Evolutionary conservation across 2,797 vertebrate species (phyloP).

Genomic region (Urosaurus nigricauda): DNA sequence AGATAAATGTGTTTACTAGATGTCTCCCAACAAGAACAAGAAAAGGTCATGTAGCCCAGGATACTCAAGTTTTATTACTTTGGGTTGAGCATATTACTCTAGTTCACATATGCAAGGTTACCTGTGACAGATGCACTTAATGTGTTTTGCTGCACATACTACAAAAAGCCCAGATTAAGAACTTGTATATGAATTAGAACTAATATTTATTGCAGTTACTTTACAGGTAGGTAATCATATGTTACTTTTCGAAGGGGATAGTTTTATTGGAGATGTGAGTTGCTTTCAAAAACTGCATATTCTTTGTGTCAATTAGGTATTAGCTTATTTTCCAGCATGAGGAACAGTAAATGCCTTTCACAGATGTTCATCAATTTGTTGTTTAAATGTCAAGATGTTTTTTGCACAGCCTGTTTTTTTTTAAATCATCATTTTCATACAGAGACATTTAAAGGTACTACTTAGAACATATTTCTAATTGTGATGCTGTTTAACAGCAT

Average conservation of each 20-base stretch:
- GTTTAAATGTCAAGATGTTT: neutral
- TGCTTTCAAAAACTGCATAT: neutral
- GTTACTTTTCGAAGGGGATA: neutral
- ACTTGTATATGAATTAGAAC: neutral
- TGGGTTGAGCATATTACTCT: neutral
- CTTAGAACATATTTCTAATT: neutral
- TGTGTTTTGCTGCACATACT: neutral
- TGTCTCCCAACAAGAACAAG: neutral
- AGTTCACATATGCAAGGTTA: neutral
- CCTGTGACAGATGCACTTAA: neutral
- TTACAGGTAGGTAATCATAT: neutral
- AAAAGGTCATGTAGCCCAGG: neutral
- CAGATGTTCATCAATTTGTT: neutral
- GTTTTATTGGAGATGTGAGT: neutral
- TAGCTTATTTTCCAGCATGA: neutral
- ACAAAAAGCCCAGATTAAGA: neutral
- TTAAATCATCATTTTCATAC: neutral
- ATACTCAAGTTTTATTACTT: conserved; percentile 7
- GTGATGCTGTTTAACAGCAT: neutral
- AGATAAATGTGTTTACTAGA: neutral
- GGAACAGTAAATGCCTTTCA: neutral
- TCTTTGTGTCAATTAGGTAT: neutral
- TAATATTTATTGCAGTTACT: neutral
- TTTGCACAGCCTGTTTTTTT: neutral
- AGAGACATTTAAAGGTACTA: neutral